Conservation (phyloP, 1,140 invertebrate genomes). For the Aricia agestis region DNA sequence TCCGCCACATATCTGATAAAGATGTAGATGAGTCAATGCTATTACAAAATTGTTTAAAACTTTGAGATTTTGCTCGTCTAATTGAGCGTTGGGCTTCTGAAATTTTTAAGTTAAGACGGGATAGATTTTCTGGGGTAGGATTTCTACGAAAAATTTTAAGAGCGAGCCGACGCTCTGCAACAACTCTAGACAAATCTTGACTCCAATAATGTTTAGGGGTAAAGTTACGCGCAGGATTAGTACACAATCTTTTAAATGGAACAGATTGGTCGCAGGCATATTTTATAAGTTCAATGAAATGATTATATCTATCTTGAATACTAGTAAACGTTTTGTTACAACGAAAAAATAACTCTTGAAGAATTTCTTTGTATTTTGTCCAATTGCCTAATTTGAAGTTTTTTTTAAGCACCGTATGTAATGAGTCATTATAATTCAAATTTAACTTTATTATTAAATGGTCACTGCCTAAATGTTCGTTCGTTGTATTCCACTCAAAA, state of each 20-base stretch:
- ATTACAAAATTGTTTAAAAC: slow-evolving; percentile 1
- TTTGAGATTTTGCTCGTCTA: not conserved
- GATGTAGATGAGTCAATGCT: not conserved
- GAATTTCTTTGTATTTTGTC: slow-evolving; percentile 1
- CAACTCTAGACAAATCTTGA: not conserved
- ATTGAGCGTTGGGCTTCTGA: slow-evolving; percentile 6
- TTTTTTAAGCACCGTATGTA: not conserved
- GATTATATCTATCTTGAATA: slow-evolving; percentile 18
- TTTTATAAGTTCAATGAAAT: slow-evolving; percentile 17
- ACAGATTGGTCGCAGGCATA: slow-evolving; percentile 20
- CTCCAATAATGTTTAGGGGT: slow-evolving; percentile 12
- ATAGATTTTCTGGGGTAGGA: slow-evolving; percentile 6
- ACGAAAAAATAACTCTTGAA: not conserved
- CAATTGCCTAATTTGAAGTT: slow-evolving; percentile 24
- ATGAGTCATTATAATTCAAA: slow-evolving; percentile 38
- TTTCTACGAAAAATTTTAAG: slow-evolving; percentile 20
- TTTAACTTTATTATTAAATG: slow-evolving; percentile 24
- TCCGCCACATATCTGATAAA: slow-evolving; percentile 3
- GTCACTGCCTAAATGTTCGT: slow-evolving; percentile 24
- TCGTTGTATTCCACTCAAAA: slow-evolving; percentile 22
- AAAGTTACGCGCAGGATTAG: slow-evolving; percentile 11
- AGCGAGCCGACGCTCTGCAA: slow-evolving; percentile 8
- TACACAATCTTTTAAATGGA: slow-evolving; percentile 6
- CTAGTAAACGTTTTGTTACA: not conserved
- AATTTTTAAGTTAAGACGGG: not conserved